These are phyloP conservation scores for Babyrousa celebensis DNA, from an alignment of 2,797 vertebrate genomes.

Conservation along the genomic window DNA sequence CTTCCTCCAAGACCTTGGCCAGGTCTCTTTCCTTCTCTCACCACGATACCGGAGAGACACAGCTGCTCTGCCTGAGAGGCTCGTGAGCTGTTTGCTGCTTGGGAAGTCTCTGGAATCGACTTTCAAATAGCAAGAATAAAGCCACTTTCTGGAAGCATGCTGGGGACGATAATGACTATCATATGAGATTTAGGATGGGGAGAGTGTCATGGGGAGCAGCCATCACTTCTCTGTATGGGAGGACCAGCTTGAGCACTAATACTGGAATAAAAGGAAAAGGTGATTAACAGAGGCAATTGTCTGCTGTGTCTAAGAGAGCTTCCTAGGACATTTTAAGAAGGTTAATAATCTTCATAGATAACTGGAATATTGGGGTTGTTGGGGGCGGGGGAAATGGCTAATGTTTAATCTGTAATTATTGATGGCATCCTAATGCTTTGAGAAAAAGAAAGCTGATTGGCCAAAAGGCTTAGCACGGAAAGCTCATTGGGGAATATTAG, in stretches of 20 bases:
- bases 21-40: not conserved
- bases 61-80: not conserved
- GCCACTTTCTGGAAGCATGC: slow-evolving; percentile 20
- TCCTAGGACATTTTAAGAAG: slow-evolving; percentile 87
- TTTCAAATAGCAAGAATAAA: slow-evolving; percentile 53
- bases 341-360: slow-evolving; percentile 88
- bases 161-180: not conserved
- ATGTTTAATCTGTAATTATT: slow-evolving; percentile 82
- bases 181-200: not conserved
- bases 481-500: slow-evolving; percentile 31
- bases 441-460: slow-evolving; percentile 79
- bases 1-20: not conserved
- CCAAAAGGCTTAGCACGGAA: slow-evolving; percentile 74
- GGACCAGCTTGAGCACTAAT: slow-evolving; percentile 83
- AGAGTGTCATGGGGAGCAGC: slow-evolving; percentile 72
- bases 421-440: slow-evolving; percentile 66
- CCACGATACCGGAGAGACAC: not conserved
- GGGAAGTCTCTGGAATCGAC: slow-evolving; percentile 45
- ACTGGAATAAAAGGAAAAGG: slow-evolving; percentile 84
- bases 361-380: slow-evolving; percentile 86
- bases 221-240: slow-evolving; percentile 75
- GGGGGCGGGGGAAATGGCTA: slow-evolving; percentile 77
- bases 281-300: slow-evolving; percentile 88
- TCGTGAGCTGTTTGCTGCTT: not conserved
- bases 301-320: slow-evolving; percentile 85